A percentile compares a stretch with the other conserved stretches of the same genome.
These are phyloP conservation scores for Siderastrea radians DNA, from an alignment of 92 coral and sea anemone genomes.

Conservation along the genomic window DNA sequence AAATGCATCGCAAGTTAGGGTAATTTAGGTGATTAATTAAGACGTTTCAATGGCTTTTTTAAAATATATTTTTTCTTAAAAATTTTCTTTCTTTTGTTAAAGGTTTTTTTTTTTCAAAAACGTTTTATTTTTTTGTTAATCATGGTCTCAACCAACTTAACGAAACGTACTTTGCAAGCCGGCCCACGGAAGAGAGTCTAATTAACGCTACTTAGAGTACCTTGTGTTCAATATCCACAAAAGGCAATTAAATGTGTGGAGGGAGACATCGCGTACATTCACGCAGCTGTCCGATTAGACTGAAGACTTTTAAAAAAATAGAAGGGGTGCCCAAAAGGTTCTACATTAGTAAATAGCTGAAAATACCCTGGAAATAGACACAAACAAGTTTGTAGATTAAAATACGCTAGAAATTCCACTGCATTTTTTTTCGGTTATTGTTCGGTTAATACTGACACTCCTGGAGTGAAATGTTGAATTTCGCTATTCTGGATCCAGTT, in stretches of 20 bases:
- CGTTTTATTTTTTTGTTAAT: too few species aligned
- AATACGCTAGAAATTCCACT: not conserved
- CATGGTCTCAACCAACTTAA: not conserved
- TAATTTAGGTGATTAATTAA: not conserved
- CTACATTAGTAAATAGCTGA: too few species aligned
- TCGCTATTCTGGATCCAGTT: too few species aligned
- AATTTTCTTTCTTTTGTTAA: not conserved
- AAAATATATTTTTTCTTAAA: not conserved
- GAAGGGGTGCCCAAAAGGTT: too few species aligned
- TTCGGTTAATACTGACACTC: too few species aligned
- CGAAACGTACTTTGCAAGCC: not conserved
- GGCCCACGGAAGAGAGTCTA: not conserved
- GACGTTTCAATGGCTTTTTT: not conserved
- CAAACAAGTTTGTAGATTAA: not conserved
- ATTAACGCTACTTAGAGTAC: not conserved
- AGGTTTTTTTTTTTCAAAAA: not conserved
- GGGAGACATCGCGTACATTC: not conserved
- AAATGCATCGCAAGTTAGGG: conserved; percentile 2
- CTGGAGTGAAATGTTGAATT: too few species aligned
- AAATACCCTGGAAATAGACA: not conserved
- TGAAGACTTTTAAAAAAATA: not conserved
- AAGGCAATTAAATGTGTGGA: conserved; percentile 13
- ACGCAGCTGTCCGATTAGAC: not conserved
- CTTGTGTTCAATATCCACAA: conserved; percentile 15
- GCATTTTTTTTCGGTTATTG: too few species aligned